phyloP scores from a whole-genome alignment of 2,888 invertebrate species.

The Drosophila birchii region DNA sequence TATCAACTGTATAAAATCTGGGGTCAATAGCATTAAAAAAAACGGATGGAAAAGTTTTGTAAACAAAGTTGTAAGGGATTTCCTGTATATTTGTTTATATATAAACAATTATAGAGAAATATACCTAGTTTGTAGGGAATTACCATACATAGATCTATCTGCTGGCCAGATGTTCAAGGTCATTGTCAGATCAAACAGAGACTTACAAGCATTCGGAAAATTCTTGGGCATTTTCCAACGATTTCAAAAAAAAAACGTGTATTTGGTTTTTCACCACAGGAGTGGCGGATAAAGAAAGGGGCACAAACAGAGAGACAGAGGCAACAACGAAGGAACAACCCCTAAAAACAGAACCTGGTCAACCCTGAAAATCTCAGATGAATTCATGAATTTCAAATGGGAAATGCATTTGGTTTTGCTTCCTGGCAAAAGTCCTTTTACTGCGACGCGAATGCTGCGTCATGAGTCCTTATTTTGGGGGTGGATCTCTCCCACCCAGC shows the following conservation, averaged over 20 bases:
- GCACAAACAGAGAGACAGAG: background rate
- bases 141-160: background rate
- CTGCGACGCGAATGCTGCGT: conserved; percentile 42
- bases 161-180: conserved; percentile 58
- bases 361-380: conserved; percentile 35
- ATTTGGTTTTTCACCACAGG: conserved; percentile 51
- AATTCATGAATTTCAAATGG: conserved; percentile 48
- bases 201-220: conserved; percentile 36
- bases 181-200: conserved; percentile 49
- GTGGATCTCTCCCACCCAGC: conserved; percentile 41
- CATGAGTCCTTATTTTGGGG: conserved; percentile 22
- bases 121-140: background rate
- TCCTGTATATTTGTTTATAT: background rate
- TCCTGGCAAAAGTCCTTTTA: conserved; percentile 20
- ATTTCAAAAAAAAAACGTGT: conserved; percentile 57
- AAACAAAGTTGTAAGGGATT: conserved; percentile 15
- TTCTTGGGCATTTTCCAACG: conserved; percentile 57
- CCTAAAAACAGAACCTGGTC: conserved; percentile 52
- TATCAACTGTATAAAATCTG: conserved; percentile 24
- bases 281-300: background rate
- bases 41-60: conserved; percentile 30
- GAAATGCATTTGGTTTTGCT: conserved; percentile 20
- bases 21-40: conserved; percentile 57
- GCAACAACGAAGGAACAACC: conserved; percentile 9
- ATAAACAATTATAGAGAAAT: background rate